These are phyloP conservation scores for Cyphotilapia sp. DNA, from an alignment of 2,113 vertebrate genomes.

Conservation along the genomic window DNA sequence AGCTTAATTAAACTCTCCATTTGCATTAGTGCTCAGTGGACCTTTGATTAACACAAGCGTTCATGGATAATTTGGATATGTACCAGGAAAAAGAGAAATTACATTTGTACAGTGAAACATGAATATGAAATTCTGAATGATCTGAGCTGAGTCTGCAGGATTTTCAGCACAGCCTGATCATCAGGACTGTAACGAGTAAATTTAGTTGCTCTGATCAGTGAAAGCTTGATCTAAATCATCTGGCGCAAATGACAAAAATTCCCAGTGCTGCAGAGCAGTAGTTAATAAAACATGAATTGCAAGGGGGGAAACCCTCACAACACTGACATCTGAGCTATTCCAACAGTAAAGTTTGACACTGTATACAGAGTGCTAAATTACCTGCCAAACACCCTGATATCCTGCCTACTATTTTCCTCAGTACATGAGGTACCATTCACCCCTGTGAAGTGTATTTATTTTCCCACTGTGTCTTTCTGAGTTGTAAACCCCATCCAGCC, in stretches of 20 bases:
- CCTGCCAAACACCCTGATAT: slow-evolving; percentile 43
- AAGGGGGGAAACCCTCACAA: not conserved
- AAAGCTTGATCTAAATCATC: slow-evolving; percentile 33
- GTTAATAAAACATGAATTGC: slow-evolving; percentile 41
- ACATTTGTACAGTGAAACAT: slow-evolving; percentile 13
- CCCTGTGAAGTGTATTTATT: slow-evolving; percentile 47
- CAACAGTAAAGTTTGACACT: slow-evolving; percentile 43
- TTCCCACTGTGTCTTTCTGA: slow-evolving; percentile 43
- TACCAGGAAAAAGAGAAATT: slow-evolving; percentile 18
- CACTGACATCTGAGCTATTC: slow-evolving; percentile 35
- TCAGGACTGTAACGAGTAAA: not conserved
- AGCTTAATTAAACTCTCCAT: slow-evolving; percentile 65
- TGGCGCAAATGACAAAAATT: slow-evolving; percentile 13
- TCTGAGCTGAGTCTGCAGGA: slow-evolving; percentile 3
- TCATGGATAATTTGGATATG: slow-evolving; percentile 46
- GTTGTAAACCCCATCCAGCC: slow-evolving; percentile 11
- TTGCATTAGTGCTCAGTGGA: slow-evolving; percentile 46
- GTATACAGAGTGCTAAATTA: slow-evolving; percentile 60
- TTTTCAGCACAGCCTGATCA: not conserved
- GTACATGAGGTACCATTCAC: slow-evolving; percentile 42
- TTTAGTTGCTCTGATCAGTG: slow-evolving; percentile 7
- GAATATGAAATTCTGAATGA: slow-evolving; percentile 21
- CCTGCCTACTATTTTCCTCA: slow-evolving; percentile 27
- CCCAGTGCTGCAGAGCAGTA: slow-evolving; percentile 8
- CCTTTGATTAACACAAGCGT: slow-evolving; percentile 61